Conservation (phyloP, 2,113 vertebrate genomes). For the Podarcis cretensis region DNA sequence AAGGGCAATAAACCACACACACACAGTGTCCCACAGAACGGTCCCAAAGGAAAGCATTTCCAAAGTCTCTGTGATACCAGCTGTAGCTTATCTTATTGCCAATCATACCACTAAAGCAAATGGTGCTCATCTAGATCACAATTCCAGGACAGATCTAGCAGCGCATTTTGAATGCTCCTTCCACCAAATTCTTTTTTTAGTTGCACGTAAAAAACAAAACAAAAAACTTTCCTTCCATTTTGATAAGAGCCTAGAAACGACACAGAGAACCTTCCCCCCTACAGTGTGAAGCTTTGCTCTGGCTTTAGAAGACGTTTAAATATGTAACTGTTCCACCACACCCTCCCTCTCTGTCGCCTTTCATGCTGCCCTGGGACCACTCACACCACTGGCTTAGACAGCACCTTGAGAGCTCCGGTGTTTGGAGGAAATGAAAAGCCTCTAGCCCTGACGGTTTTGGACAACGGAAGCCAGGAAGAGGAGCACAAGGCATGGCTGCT, state of each 20-base stretch:
- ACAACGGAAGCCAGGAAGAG: too few species aligned
- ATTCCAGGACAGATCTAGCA: background rate
- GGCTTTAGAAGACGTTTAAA: background rate
- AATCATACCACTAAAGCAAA: rapidly evolving
- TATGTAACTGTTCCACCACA: background rate
- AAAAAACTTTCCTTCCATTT: background rate
- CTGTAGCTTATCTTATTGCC: background rate
- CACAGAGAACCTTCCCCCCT: background rate
- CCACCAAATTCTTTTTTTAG: background rate
- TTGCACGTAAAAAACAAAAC: background rate
- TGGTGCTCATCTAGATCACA: background rate
- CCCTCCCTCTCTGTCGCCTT: background rate
- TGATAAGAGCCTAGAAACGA: background rate
- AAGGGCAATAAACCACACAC: too few species aligned
- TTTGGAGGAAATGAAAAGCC: background rate
- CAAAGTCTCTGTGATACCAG: background rate
- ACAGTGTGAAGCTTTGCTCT: too few species aligned
- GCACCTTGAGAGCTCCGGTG: background rate
- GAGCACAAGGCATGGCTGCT: background rate
- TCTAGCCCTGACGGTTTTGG: too few species aligned
- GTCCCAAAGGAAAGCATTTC: background rate
- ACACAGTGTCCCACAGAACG: background rate
- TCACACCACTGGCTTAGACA: too few species aligned
- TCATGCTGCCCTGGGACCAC: background rate
- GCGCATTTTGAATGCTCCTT: background rate